Conservation (phyloP, 2,113 vertebrate species). For the Gymnogyps californianus region DNA sequence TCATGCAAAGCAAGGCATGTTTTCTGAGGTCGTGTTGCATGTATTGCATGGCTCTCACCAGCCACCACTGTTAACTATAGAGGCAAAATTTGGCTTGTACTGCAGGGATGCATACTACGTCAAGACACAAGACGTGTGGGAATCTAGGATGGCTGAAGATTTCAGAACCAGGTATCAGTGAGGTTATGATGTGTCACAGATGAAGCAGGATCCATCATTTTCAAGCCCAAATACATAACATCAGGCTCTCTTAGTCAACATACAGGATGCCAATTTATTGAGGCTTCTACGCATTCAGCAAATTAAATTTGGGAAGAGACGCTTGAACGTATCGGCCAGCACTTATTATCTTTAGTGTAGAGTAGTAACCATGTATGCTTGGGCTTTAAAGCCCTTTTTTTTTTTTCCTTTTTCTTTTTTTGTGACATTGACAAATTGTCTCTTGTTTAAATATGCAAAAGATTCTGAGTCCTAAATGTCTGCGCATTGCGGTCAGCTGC, state of each 20-base stretch:
- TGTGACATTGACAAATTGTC: background rate
- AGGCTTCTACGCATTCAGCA: background rate
- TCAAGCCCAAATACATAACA: background rate
- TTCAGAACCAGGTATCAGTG: background rate
- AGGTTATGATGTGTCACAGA: too few relatives aligned
- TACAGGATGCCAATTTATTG: background rate
- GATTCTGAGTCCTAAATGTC: background rate
- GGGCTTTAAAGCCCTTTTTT: background rate
- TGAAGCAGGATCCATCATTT: background rate
- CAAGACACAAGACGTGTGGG: rapidly evolving
- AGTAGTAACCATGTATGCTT: background rate
- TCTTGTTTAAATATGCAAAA: background rate
- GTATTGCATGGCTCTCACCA: too few relatives aligned
- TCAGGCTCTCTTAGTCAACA: background rate
- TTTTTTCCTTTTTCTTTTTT: background rate
- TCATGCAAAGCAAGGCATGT: background rate
- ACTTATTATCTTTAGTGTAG: background rate
- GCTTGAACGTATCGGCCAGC: background rate
- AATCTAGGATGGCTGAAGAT: background rate
- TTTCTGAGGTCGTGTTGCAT: background rate
- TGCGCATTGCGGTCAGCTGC: conserved; percentile 9
- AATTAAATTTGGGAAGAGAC: background rate
- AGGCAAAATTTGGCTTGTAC: background rate
- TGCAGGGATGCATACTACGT: background rate
- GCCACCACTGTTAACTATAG: background rate